phyloP scores from a whole-genome alignment of 2,113 vertebrate genomes.

The Eulemur rufifrons region DNA sequence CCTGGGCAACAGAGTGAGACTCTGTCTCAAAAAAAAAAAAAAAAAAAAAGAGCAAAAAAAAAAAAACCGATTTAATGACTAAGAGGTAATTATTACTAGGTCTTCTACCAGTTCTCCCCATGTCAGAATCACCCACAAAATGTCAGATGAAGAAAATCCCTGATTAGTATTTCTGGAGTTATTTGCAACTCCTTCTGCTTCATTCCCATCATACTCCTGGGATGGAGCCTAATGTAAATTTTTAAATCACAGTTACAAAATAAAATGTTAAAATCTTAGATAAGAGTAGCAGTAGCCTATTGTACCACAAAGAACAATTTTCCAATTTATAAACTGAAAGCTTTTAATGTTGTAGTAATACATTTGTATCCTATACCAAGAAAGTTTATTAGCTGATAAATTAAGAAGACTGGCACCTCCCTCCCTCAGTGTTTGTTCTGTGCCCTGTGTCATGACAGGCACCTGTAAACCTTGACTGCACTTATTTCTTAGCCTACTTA shows the following conservation, averaged over 20 bases:
- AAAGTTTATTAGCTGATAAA: neutral
- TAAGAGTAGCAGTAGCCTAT: neutral
- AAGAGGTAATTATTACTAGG: too few species aligned
- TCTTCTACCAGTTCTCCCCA: too few species aligned
- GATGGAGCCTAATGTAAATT: neutral
- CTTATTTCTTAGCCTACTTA: neutral
- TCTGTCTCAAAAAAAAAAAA: too few species aligned
- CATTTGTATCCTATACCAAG: neutral
- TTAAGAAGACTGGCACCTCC: neutral
- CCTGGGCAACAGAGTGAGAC: too few species aligned
- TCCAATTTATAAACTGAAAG: neutral
- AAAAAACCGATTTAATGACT: too few species aligned
- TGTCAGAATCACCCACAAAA: too few species aligned
- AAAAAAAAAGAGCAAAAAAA: neutral
- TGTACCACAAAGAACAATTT: neutral
- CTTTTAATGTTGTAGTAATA: neutral
- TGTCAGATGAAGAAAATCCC: too few species aligned
- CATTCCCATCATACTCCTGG: neutral
- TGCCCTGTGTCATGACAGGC: neutral
- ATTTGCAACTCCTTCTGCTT: slow-evolving; percentile 26
- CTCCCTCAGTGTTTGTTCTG: neutral
- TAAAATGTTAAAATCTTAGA: slow-evolving; percentile 21
- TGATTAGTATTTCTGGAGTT: neutral
- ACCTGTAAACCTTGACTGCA: neutral
- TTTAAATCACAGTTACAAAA: slow-evolving; percentile 12